Conservation (phyloP, 2,797 vertebrate genomes). For the Capromys pilorides region DNA sequence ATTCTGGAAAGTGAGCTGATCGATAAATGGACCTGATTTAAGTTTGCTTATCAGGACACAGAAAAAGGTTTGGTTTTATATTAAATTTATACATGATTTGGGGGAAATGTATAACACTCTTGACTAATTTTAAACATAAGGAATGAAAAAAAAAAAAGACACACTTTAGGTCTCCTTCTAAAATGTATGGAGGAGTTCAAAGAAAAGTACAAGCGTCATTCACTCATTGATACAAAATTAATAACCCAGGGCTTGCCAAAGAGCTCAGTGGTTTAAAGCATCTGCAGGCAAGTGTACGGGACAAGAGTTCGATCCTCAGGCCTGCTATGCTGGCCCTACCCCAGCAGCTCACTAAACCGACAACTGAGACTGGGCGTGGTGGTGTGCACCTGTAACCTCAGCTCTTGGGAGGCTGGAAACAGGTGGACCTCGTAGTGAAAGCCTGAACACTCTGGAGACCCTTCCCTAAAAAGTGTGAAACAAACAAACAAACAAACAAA, state of each 20-base stretch:
- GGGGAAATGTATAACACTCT: neutral
- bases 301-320: no score
- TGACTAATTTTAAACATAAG: neutral
- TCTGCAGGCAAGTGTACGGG: no score
- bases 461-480: no score
- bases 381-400: no score
- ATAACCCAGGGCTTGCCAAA: neutral
- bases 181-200: neutral
- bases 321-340: no score
- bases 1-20: neutral
- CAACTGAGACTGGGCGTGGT: no score
- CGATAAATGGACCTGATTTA: neutral
- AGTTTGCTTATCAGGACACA: neutral
- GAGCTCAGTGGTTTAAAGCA: no score
- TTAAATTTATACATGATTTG: slow-evolving; percentile 8
- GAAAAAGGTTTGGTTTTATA: neutral
- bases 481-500: no score
- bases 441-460: no score
- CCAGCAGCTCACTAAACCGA: no score
- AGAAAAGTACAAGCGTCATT: neutral
- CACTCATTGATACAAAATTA: neutral
- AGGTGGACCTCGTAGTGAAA: no score
- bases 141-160: neutral
- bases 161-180: neutral
- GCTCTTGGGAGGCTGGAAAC: no score